Base-by-base conservation (phyloP, 2,888 invertebrate genomes). In the Ormyrus nitidulus region DNA sequence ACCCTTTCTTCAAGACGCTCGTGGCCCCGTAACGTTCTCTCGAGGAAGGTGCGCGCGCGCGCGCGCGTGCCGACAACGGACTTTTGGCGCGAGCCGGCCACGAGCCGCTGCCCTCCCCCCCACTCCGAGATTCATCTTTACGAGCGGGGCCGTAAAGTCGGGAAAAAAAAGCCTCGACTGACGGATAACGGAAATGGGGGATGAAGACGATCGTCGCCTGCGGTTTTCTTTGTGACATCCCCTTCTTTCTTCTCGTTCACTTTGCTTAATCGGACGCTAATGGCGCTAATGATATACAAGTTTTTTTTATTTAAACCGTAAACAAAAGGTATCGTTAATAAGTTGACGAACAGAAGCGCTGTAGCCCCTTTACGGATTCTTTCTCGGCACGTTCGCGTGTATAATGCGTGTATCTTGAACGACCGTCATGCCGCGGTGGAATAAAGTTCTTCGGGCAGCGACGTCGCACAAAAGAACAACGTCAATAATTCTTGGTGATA, bases 1-100 rank as follows among this genome's bases (percentile, higher is more conserved):
- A 79, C 80, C 84, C 84, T 84, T 83, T 58, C 44, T 34, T 4
- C 34, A 11, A 10, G 46, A 65, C 65, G 79, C 77, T 84, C 81
- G 82, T 80, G 83, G 83, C 84, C 84, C 83, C 83, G 83, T 81
- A 88, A 87, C 89, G 89, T 89, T 89, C 90, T 34, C 89, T 34
- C 89, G 84, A 83, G 46, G 48, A 54, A 53, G 62, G 9, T 48
- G 62, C 6, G 6, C 49, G 53, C 62, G 69, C 71, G 9, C 48
- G 10, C 10, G 46, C 7, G 44, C 82, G 83, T 69, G 82, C 48
- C 53, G 48, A 71, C 83, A 86, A 86, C 85, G 85, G 85, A 85
- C 85, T 86, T 85, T 78, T 80, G 75, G 82, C 82, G 82, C 81
- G 83, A 79, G 44, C 34, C 51, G 11, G 53, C 53, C 44, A 34